Conservation (phyloP, 2,113 vertebrate species). For the Turnix velox region DNA sequence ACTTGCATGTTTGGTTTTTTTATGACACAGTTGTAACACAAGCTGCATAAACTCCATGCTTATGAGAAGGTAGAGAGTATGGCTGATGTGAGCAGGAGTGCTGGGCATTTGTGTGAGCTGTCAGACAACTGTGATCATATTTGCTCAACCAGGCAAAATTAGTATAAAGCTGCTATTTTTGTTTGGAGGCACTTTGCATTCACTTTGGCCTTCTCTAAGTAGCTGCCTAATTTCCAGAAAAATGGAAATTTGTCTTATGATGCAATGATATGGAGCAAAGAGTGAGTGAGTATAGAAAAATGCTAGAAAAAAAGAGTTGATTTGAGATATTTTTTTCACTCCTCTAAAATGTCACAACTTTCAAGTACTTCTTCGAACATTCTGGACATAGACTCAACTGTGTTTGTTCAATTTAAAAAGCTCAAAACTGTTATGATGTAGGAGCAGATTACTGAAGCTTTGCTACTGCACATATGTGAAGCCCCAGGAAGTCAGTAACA, state of each 20-base stretch:
- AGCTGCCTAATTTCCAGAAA: conserved; percentile 11
- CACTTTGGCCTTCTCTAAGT: background rate
- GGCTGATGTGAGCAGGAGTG: background rate
- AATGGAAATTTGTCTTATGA: background rate
- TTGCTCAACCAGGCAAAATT: conserved; percentile 11
- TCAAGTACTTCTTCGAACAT: background rate
- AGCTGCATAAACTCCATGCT: background rate
- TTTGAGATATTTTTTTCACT: background rate
- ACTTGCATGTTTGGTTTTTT: background rate
- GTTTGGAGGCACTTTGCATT: background rate
- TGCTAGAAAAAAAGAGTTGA: background rate
- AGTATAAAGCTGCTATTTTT: background rate
- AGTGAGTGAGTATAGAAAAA: background rate
- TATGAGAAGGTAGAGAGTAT: background rate
- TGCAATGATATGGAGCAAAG: background rate
- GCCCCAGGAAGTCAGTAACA: background rate
- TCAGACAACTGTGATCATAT: background rate
- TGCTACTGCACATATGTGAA: background rate
- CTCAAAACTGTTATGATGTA: background rate
- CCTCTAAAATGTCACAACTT: background rate
- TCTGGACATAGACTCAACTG: background rate
- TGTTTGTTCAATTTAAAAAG: background rate
- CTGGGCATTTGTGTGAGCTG: background rate
- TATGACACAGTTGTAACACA: background rate
- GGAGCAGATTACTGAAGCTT: background rate